A percentile compares a stretch with the other conserved stretches of the same genome.
phyloP scores from a whole-genome alignment of 2,797 vertebrate species.

The Octomys mimax region DNA sequence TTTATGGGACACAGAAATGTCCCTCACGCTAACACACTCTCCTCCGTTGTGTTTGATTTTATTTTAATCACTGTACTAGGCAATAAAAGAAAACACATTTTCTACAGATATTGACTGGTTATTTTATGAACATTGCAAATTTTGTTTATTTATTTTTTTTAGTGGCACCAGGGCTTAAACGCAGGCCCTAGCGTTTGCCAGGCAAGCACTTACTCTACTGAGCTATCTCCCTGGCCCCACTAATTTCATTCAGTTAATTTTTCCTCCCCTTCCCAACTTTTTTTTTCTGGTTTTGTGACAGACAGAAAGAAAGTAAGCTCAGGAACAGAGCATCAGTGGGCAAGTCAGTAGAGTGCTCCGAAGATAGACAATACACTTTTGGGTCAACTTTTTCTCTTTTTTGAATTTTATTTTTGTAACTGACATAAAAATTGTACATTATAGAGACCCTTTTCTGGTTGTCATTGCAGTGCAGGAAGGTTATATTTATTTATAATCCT shows the following conservation, averaged over 20 bases:
- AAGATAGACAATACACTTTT: background rate
- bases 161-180: no score
- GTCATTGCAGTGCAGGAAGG: no score
- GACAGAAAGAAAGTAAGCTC: background rate
- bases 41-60: background rate
- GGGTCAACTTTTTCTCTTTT: background rate
- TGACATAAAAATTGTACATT: background rate
- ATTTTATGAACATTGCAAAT: background rate
- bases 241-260: background rate
- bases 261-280: background rate
- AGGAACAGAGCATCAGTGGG: background rate
- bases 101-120: background rate
- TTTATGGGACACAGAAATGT: background rate
- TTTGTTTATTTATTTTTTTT: no score
- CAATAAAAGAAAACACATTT: background rate
- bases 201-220: no score
- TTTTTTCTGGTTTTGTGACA: background rate
- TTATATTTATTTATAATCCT: no score
- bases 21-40: background rate
- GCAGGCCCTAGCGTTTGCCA: no score
- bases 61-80: background rate
- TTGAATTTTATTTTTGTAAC: background rate
- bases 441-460: no score
- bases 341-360: background rate
- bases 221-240: no score